A percentile compares a stretch with the other conserved stretches of the same genome.
These are phyloP conservation scores for Podarcis muralis DNA, from an alignment of 2,113 vertebrate species.

Conservation along the genomic window DNA sequence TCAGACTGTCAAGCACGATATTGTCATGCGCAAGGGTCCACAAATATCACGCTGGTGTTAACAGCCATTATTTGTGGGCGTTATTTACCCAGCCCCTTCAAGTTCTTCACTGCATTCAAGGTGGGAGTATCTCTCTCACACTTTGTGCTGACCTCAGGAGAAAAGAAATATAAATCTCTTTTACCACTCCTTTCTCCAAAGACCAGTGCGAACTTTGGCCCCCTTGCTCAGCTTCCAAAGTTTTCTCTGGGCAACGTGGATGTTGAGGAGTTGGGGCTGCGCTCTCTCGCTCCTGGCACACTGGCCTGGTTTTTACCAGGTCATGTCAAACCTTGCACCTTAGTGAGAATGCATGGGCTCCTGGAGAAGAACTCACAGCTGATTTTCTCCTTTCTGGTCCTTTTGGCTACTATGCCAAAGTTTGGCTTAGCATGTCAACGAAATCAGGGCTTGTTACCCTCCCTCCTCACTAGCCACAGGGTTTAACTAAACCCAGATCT, in stretches of 20 bases:
- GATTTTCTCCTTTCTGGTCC: no score
- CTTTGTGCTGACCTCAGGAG: neutral
- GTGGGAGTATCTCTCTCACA: neutral
- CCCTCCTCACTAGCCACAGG: no score
- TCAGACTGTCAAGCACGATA: neutral
- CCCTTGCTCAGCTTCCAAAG: neutral
- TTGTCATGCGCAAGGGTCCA: neutral
- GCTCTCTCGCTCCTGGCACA: neutral
- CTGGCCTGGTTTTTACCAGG: no score
- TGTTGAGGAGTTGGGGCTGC: neutral
- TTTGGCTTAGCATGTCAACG: no score
- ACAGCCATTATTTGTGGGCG: neutral
- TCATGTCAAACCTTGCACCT: no score
- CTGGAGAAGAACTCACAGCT: no score
- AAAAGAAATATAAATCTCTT: neutral
- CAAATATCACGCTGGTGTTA: no score
- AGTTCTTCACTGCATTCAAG: neutral
- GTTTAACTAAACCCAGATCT: no score
- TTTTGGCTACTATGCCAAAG: no score
- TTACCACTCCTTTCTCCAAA: neutral
- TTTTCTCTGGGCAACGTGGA: neutral
- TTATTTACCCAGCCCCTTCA: neutral
- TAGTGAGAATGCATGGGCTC: no score
- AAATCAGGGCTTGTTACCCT: no score
- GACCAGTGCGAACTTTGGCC: neutral